These are phyloP conservation scores for Nebria ingens DNA, from an alignment of 1,140 invertebrate genomes.

Conservation along the genomic window DNA sequence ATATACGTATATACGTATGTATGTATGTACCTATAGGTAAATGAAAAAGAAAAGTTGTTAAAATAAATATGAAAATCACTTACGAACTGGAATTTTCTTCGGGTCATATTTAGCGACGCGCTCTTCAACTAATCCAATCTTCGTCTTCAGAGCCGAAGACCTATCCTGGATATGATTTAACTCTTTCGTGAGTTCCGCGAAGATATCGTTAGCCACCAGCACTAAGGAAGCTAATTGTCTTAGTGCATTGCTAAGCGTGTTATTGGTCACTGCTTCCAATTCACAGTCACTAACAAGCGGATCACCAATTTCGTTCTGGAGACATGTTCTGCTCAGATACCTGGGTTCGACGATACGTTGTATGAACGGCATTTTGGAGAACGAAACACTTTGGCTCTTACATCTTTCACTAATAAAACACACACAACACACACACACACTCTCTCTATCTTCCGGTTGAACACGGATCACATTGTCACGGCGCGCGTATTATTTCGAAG, in stretches of 20 bases:
- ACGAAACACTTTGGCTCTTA: neutral
- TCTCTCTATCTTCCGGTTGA: neutral
- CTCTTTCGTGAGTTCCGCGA: constrained; percentile 58
- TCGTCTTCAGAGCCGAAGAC: constrained; percentile 48
- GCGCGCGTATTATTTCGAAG: neutral
- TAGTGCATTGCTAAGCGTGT: constrained; percentile 62
- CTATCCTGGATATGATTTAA: constrained; percentile 54
- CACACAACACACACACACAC: neutral
- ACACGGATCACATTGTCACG: neutral
- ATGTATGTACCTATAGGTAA: no score
- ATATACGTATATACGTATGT: neutral
- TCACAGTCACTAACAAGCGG: constrained; percentile 52
- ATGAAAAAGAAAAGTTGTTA: neutral
- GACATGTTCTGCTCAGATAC: constrained; percentile 50
- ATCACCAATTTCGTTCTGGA: constrained; percentile 45
- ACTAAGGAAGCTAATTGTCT: constrained; percentile 68
- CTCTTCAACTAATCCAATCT: constrained; percentile 49
- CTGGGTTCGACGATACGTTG: constrained; percentile 57
- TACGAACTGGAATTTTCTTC: constrained; percentile 73
- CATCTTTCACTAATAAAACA: neutral
- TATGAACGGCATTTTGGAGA: constrained; percentile 56
- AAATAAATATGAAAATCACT: constrained; percentile 38
- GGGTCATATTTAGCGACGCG: constrained; percentile 54
- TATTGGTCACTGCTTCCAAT: constrained; percentile 64
- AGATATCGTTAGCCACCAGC: constrained; percentile 64